Evolutionary conservation across 1,140 invertebrate species (phyloP), one percentile per base, ranked within the genome.

Genomic region (Venturia canescens): DNA sequence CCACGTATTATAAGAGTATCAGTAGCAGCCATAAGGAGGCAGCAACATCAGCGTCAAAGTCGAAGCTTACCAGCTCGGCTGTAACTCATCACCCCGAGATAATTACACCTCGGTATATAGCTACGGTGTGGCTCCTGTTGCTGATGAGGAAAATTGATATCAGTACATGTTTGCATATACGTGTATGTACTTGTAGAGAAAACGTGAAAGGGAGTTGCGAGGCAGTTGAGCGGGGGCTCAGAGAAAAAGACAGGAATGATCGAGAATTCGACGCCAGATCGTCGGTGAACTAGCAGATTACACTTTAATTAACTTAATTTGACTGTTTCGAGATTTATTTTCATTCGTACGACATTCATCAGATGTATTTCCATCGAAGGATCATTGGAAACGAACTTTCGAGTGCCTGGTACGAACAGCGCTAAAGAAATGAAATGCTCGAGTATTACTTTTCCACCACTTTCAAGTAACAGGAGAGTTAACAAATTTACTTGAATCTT

Each of bases 81-180:
- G 44, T 74, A 74, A 74, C 71, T 74, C 71, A 74, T 74, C 71
- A 74, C 44, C 71, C 26, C 71, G 71, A 38, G 71, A 74, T 74
- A 74, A 74, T 74, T 74, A 74, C 44, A 74, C 44, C 71, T 53
- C 23, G 69, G 71, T 74, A 53, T 74, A 74, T 53, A 74, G 23
- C 44, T 15, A 29, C 48, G 27, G 11, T 69, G 71, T 53, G 71
- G 71, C 71, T 74, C 71, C 71, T 74, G 71, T 74, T 74, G 71
- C 71, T 53, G 71, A 74, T 74, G 71, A 74, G 71, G 71, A 53
- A 74, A 74, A 74, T n/a, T 53, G 71, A 74, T 74, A 74, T 48
- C 21, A 29, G 71, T 15, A 29, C 44, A 18, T 69, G n/a, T n/a
- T 69, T 31, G n/a, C 29, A 69, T n/a, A 63, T 3, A 69, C n/a